These are phyloP conservation scores for Druceiella hillmani DNA, from an alignment of 2,888 invertebrate species.

Conservation along the genomic window DNA sequence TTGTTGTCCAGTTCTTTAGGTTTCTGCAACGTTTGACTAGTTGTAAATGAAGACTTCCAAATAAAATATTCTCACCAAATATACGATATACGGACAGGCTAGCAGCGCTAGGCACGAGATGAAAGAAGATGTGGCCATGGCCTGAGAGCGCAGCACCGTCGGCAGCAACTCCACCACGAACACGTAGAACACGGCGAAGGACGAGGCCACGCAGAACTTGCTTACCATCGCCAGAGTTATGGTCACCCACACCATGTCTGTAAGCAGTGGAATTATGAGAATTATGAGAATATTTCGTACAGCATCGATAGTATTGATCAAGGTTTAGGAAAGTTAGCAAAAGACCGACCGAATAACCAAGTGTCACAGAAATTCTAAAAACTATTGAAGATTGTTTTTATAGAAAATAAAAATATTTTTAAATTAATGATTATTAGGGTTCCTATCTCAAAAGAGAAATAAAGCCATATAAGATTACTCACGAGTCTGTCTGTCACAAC, in stretches of 20 bases:
- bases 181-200: constrained; percentile 65
- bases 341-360: neutral
- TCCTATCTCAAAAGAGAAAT: no score
- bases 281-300: no score
- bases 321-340: constrained; percentile 1
- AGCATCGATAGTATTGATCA: no score
- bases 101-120: constrained; percentile 57
- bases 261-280: constrained; percentile 19
- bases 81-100: constrained; percentile 59
- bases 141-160: constrained; percentile 59
- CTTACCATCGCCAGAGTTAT: constrained; percentile 61
- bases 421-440: no score
- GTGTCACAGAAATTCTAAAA: no score
- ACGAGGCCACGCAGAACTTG: constrained; percentile 60
- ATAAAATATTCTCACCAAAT: constrained; percentile 38
- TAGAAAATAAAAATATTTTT: no score
- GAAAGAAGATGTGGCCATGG: constrained; percentile 62
- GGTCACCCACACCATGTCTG: constrained; percentile 58
- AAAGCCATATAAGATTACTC: no score
- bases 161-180: constrained; percentile 63
- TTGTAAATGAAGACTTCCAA: no score
- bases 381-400: no score
- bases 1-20: no score
- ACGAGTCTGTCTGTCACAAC: no score
- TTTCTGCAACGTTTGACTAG: no score